Conservation (phyloP, 2,888 invertebrate genomes). For the Lasioglossum marginatum region DNA sequence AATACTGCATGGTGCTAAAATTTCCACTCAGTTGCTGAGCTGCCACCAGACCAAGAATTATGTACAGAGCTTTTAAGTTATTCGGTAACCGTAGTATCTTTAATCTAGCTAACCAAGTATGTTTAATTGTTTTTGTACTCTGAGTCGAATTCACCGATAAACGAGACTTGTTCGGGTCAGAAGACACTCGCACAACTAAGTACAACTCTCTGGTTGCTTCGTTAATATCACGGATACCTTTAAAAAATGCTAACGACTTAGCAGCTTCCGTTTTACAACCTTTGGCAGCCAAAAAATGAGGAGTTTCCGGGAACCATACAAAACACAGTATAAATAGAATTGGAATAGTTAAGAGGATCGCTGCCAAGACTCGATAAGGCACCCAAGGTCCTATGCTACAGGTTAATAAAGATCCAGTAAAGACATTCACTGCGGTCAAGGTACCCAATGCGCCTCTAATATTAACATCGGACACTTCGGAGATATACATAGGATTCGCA, state of each 20-base stretch:
- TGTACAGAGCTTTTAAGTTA: slow-evolving; percentile 77
- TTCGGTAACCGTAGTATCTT: slow-evolving; percentile 69
- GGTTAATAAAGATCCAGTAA: slow-evolving; percentile 80
- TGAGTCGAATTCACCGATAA: slow-evolving; percentile 29
- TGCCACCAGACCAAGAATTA: slow-evolving; percentile 81
- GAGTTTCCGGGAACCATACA: slow-evolving; percentile 82
- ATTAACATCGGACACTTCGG: slow-evolving; percentile 81
- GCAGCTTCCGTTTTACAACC: slow-evolving; percentile 75
- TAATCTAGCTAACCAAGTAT: slow-evolving; percentile 66
- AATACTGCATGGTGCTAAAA: slow-evolving; percentile 82
- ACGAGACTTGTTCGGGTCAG: slow-evolving; percentile 43
- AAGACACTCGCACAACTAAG: slow-evolving; percentile 38
- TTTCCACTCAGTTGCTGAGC: slow-evolving; percentile 81
- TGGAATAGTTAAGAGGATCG: slow-evolving; percentile 73
- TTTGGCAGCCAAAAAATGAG: slow-evolving; percentile 78
- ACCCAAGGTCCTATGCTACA: slow-evolving; percentile 80
- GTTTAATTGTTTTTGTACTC: slow-evolving; percentile 43
- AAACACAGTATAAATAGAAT: slow-evolving; percentile 78
- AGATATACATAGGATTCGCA: slow-evolving; percentile 82
- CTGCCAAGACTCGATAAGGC: slow-evolving; percentile 70
- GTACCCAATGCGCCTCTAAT: slow-evolving; percentile 82
- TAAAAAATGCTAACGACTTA: slow-evolving; percentile 77
- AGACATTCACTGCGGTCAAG: slow-evolving; percentile 81
- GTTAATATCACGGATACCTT: slow-evolving; percentile 64
- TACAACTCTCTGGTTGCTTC: slow-evolving; percentile 53